phyloP scores from a whole-genome alignment of 2,888 invertebrate genomes.

The Hoplodrina ambigua region DNA sequence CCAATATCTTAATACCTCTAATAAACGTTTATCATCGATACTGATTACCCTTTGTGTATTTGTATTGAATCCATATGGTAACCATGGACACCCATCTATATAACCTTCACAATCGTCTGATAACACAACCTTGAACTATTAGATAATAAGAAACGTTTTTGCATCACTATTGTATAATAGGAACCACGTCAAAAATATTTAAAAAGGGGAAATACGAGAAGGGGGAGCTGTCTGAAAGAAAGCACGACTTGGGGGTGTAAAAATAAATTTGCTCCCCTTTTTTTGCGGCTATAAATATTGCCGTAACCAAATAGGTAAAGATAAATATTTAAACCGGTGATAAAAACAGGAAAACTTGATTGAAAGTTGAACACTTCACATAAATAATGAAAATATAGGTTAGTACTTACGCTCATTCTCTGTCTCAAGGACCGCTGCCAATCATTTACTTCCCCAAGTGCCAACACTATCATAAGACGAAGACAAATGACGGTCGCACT shows the following conservation, averaged over 20 bases:
- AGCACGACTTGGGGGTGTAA: not conserved
- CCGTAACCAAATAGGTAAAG: not conserved
- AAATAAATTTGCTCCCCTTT: not conserved
- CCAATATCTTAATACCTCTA: conserved; percentile 31
- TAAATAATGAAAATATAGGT: conserved; percentile 17
- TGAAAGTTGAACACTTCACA: conserved; percentile 9
- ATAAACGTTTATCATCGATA: conserved; percentile 15
- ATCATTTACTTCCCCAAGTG: conserved; percentile 66
- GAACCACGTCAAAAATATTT: conserved; percentile 9
- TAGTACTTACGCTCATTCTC: conserved; percentile 84
- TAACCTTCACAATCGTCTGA: conserved; percentile 35
- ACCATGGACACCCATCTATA: conserved; percentile 42
- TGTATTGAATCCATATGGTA: conserved; percentile 56
- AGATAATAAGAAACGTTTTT: conserved; percentile 25
- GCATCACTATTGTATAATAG: conserved; percentile 6
- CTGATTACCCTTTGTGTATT: conserved; percentile 34
- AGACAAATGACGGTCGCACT: conserved; percentile 56
- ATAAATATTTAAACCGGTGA: not conserved
- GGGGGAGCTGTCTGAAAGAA: conserved; percentile 4
- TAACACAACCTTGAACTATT: conserved; percentile 54
- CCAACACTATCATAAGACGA: conserved; percentile 70
- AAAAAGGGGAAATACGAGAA: not conserved
- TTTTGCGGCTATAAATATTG: conserved; percentile 1
- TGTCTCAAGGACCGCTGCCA: conserved; percentile 47
- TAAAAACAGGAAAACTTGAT: not conserved